Evolutionary conservation across 2,888 invertebrate species (phyloP).

Genomic region (Acanthosepion lycidas): DNA sequence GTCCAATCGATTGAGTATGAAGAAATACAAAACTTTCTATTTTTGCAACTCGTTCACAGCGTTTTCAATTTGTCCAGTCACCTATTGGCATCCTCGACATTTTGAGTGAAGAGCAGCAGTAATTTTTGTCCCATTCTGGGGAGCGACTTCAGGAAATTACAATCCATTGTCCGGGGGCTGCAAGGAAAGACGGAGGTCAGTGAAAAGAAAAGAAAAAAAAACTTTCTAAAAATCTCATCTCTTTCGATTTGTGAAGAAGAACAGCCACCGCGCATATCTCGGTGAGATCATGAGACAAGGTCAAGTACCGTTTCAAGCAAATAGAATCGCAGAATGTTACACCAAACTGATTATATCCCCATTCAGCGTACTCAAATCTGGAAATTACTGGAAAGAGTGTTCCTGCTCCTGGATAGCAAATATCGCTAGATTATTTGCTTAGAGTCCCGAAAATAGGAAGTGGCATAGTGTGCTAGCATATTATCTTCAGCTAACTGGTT

Average conservation of each 20-base stretch:
- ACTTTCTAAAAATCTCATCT: background rate
- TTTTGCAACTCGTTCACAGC: background rate
- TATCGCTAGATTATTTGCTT: background rate
- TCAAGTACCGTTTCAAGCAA: background rate
- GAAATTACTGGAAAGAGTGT: background rate
- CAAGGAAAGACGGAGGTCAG: background rate
- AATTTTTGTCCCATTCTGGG: background rate
- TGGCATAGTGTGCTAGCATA: background rate
- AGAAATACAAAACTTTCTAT: background rate
- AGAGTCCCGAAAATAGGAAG: background rate
- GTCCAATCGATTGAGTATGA: background rate
- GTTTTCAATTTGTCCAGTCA: background rate
- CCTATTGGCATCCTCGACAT: constrained; percentile 11
- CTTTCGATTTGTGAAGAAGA: background rate
- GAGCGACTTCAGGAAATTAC: background rate
- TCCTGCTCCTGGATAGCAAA: background rate
- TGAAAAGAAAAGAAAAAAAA: background rate
- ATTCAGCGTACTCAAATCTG: background rate
- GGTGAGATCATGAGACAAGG: background rate
- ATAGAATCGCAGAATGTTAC: background rate
- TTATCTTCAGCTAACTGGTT: background rate
- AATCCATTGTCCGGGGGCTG: background rate
- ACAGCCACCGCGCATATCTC: background rate
- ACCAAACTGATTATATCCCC: background rate
- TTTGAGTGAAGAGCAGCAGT: constrained; percentile 33